Evolutionary conservation across 2,797 vertebrate genomes (phyloP).

Genomic region (Novumbra hubbsi): DNA sequence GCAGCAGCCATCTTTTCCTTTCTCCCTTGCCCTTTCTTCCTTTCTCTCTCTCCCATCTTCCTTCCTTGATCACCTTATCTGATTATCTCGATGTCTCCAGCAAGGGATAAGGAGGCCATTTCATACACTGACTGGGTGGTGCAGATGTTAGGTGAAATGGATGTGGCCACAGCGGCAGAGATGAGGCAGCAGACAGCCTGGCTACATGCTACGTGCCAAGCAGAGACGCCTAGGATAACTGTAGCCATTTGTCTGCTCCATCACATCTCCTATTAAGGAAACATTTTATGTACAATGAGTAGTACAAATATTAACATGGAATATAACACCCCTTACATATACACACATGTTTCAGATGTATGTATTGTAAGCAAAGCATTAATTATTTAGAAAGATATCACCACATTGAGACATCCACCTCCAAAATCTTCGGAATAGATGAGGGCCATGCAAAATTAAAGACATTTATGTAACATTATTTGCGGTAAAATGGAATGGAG

Average conservation of each 20-base stretch:
- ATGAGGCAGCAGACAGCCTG: conserved; percentile 36
- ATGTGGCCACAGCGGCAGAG: conserved; percentile 36
- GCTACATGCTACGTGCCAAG: conserved; percentile 41
- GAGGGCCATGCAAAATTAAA: conserved; percentile 16
- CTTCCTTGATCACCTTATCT: conserved; percentile 7
- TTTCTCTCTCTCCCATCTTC: conserved; percentile 22
- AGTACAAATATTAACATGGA: neutral
- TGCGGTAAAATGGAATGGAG: neutral
- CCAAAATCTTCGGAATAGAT: neutral
- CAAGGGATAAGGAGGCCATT: conserved; percentile 26
- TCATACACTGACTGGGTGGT: conserved; percentile 37
- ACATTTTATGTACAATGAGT: neutral
- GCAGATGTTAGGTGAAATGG: conserved; percentile 37
- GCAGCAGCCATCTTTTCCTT: conserved; percentile 55
- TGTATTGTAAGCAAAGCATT: neutral
- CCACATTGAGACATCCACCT: neutral
- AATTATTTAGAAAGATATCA: neutral
- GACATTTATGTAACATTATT: neutral
- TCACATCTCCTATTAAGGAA: conserved; percentile 2
- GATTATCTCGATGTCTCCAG: conserved; percentile 16
- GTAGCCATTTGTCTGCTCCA: conserved; percentile 35
- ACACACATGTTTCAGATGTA: neutral
- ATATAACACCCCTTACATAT: neutral
- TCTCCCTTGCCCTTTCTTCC: conserved; percentile 34
- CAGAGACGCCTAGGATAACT: conserved; percentile 22